These are phyloP conservation scores for Oophaga pumilio DNA, from an alignment of 2,113 vertebrate genomes.

Conservation along the genomic window DNA sequence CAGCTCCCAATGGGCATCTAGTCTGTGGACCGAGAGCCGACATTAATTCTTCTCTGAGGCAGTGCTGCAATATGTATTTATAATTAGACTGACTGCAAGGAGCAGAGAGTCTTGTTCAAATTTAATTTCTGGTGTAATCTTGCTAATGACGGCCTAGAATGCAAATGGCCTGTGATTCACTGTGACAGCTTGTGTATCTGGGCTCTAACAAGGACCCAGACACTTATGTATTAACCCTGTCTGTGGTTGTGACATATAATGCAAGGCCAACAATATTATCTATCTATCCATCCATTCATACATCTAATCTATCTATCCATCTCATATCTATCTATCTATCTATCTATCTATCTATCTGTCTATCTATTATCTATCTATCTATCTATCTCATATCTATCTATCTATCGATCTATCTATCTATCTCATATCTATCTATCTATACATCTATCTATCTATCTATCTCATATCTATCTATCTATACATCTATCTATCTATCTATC, in stretches of 20 bases:
- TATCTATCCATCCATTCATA: background rate
- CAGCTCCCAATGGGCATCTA: conserved; percentile 73
- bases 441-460: no score
- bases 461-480: no score
- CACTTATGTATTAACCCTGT: conserved; percentile 60
- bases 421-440: no score
- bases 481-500: no score
- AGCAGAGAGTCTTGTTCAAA: conserved; percentile 68
- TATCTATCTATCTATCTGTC: no score
- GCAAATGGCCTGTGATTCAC: conserved; percentile 68
- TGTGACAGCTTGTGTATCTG: conserved; percentile 72
- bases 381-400: no score
- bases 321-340: no score
- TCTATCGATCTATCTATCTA: no score
- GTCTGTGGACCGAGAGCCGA: conserved; percentile 77
- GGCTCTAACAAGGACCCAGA: conserved; percentile 63
- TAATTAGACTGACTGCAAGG: conserved; percentile 69
- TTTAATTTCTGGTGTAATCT: conserved; percentile 70
- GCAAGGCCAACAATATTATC: background rate
- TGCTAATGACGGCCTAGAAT: conserved; percentile 70
- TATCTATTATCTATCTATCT: no score
- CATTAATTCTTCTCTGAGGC: conserved; percentile 75
- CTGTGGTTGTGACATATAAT: background rate
- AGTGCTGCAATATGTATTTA: conserved; percentile 66
- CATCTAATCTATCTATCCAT: background rate